Evolutionary conservation across 2,888 invertebrate species (phyloP), one percentile per base, ranked within the genome.

Genomic region (Hartigia nigra): DNA sequence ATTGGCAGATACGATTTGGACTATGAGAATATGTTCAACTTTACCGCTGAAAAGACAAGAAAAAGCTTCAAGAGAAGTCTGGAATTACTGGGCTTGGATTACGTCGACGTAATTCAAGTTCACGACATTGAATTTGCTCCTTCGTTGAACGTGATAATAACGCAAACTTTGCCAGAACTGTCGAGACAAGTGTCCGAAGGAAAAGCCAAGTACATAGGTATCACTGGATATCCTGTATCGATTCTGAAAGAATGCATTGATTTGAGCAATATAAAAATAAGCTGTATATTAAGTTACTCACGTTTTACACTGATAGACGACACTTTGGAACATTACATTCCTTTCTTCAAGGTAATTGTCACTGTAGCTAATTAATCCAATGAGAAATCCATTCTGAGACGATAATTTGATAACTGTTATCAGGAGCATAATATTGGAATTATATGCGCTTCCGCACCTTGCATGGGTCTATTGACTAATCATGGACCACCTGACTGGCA

Each of bases 111-210:
- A 36, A 95, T 98, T 88, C 98, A 98, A 94, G 94, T 98, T n/a
- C 98, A 98, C 88, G 98, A 99, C 88, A 92, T 97, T 78, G 98
- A 98, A 87, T 98, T 98, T 90, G 96, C 97, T 0, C 94, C 95
- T 11, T 95, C 94, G 81, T 91, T 95, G 32, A 95, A 97, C 72
- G 92, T 96, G 12, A 93, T 99, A 4, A 85, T 98, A 0, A 95
- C 96, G 77, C 98, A 98, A 92, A 98, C 98, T 0, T 91, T 99
- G 70, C 98, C 98, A 4, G 94, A 95, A 1, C 91, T 98, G 14
- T 95, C 96, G 84, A 94, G 94, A 86, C 94, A 96, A 12, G 95
- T 96, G 3, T 93, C 94, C 37, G 94, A 95, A 74, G 95, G 96
- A 5, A 95, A 95, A 89, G 96, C 96, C 0, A 94, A 94, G 81